Evolutionary conservation across 2,797 vertebrate genomes (phyloP).

Genomic region (Hipposideros larvatus): DNA sequence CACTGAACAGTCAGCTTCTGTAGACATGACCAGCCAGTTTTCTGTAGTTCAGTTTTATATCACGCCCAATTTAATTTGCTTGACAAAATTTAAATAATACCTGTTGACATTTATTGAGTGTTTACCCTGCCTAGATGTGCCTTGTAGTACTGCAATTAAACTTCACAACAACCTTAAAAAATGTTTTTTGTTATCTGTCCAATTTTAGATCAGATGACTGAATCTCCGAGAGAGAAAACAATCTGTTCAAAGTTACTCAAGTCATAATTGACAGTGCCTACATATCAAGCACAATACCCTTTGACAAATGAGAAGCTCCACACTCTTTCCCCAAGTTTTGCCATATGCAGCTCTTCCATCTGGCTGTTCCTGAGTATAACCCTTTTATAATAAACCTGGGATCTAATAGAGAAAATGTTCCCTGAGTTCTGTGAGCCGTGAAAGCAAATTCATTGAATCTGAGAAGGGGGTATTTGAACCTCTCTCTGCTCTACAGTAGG

Average conservation of each 20-base stretch:
- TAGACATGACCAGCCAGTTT: not conserved
- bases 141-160: not conserved
- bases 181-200: not conserved
- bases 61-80: not conserved
- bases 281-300: not conserved
- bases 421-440: not conserved
- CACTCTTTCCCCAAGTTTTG: not conserved
- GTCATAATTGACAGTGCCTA: not conserved
- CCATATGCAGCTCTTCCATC: not conserved
- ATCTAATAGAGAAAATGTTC: not conserved
- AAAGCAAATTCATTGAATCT: not conserved
- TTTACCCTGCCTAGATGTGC: not conserved
- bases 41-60: not conserved
- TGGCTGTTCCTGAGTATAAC: not conserved
- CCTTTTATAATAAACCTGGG: not conserved
- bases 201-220: not conserved
- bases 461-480: not conserved
- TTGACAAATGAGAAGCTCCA: not conserved
- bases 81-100: constrained; percentile 54
- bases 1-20: not conserved
- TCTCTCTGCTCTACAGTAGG: too few species aligned
- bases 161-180: not conserved
- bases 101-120: not conserved
- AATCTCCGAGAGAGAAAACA: not conserved
- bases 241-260: not conserved